Conservation (phyloP, 2,888 invertebrate species). For the Geotrupes spiniger region DNA sequence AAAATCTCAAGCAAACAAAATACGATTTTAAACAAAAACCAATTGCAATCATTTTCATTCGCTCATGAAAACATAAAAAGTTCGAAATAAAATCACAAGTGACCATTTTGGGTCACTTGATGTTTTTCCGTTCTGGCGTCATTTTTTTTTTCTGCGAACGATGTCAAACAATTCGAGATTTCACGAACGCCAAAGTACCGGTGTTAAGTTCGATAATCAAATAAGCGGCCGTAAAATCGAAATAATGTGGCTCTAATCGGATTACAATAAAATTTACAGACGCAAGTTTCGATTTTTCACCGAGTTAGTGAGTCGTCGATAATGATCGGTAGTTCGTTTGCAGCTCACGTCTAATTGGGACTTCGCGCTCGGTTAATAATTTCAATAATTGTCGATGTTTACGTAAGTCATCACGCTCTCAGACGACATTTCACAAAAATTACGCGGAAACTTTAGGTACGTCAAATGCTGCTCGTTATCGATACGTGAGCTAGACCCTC, state of each 20-base stretch:
- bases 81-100: too few relatives aligned
- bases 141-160: too few relatives aligned
- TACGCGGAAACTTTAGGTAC: background rate
- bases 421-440: constrained; percentile 6
- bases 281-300: constrained; percentile 21
- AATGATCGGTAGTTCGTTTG: constrained; percentile 31
- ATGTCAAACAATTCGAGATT: too few relatives aligned
- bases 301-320: constrained; percentile 28
- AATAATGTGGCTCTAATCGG: constrained; percentile 20
- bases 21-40: too few relatives aligned
- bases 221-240: constrained; percentile 18
- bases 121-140: too few relatives aligned
- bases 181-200: too few relatives aligned
- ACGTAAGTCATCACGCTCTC: constrained; percentile 22
- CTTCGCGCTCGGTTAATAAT: constrained; percentile 32
- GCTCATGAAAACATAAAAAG: too few relatives aligned
- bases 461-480: too few relatives aligned
- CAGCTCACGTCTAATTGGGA: constrained; percentile 33
- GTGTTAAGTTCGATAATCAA: constrained; percentile 16
- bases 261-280: constrained; percentile 21
- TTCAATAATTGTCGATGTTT: constrained; percentile 33
- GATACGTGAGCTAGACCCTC: too few relatives aligned
- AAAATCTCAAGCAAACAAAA: too few relatives aligned
- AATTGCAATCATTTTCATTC: too few relatives aligned
- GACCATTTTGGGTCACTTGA: too few relatives aligned